Percentiles rank a stretch among this genome's conserved stretches.
Conservation (phyloP, 2,113 vertebrate species). For the Lasiurus cinereus region DNA sequence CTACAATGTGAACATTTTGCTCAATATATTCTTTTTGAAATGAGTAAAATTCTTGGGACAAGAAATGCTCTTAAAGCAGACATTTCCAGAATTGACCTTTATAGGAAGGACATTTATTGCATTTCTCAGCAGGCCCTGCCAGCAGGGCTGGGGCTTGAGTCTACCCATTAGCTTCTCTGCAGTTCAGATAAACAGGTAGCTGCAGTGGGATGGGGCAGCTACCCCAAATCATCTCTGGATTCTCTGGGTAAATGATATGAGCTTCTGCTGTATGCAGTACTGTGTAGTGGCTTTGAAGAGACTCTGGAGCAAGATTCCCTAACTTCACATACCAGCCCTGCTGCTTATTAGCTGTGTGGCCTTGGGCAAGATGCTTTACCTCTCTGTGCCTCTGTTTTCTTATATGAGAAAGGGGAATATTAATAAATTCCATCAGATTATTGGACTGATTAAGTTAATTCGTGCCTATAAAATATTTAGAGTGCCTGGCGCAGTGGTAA, state of each 20-base stretch:
- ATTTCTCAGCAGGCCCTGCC: neutral
- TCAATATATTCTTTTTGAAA: neutral
- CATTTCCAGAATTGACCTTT: slow-evolving; percentile 26
- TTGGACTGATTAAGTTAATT: neutral
- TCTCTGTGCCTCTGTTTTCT: slow-evolving; percentile 43
- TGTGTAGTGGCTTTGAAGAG: neutral
- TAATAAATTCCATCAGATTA: neutral
- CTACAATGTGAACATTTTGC: neutral
- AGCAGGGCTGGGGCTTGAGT: neutral
- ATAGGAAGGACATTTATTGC: neutral
- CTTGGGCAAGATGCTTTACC: neutral
- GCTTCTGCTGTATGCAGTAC: neutral
- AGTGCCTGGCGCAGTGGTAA: neutral
- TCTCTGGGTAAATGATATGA: neutral
- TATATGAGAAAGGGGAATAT: neutral
- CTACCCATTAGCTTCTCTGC: neutral
- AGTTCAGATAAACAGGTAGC: neutral
- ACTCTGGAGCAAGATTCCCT: neutral
- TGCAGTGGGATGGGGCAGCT: neutral
- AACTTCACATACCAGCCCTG: neutral
- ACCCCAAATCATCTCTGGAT: neutral
- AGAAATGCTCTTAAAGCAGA: neutral
- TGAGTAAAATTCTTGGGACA: neutral
- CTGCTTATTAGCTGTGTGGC: neutral
- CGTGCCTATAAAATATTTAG: neutral